Evolutionary conservation across 1,140 invertebrate genomes (phyloP).

Genomic region (Apis dorsata): DNA sequence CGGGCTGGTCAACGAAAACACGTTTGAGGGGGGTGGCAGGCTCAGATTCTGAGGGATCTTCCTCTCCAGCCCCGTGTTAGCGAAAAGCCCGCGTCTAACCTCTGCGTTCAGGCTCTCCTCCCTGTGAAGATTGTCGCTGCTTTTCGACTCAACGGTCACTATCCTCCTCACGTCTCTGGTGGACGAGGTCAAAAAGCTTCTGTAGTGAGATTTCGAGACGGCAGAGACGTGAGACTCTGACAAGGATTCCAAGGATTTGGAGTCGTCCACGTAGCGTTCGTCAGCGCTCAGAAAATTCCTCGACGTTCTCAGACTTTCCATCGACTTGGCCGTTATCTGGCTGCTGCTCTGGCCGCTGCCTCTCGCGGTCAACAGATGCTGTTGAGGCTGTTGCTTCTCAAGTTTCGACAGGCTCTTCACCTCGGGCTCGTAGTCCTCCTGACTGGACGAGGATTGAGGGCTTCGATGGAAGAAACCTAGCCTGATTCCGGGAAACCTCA

Average conservation of each 20-base stretch:
- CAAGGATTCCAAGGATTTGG: slow-evolving; percentile 74
- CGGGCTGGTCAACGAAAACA: slow-evolving; percentile 79
- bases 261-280: slow-evolving; percentile 75
- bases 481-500: slow-evolving; percentile 57
- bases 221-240: slow-evolving; percentile 79
- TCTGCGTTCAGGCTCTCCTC: slow-evolving; percentile 84
- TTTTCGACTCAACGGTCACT: slow-evolving; percentile 80
- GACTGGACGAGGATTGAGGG: slow-evolving; percentile 85
- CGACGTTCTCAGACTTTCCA: slow-evolving; percentile 83
- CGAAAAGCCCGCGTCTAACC: slow-evolving; percentile 84
- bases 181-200: slow-evolving; percentile 83
- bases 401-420: slow-evolving; percentile 74
- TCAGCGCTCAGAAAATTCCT: slow-evolving; percentile 76
- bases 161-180: slow-evolving; percentile 83
- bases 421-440: slow-evolving; percentile 85
- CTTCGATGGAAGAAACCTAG: slow-evolving; percentile 82
- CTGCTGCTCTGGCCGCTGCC: slow-evolving; percentile 67
- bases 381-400: slow-evolving; percentile 76
- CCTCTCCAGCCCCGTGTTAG: slow-evolving; percentile 81
- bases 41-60: slow-evolving; percentile 85
- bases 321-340: slow-evolving; percentile 84
- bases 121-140: slow-evolving; percentile 81
- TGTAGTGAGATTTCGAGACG: slow-evolving; percentile 77
- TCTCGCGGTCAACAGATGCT: slow-evolving; percentile 80
- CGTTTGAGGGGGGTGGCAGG: slow-evolving; percentile 83